phyloP scores from a whole-genome alignment of 2,797 vertebrate species.

The Amblyopsis hoosieri region DNA sequence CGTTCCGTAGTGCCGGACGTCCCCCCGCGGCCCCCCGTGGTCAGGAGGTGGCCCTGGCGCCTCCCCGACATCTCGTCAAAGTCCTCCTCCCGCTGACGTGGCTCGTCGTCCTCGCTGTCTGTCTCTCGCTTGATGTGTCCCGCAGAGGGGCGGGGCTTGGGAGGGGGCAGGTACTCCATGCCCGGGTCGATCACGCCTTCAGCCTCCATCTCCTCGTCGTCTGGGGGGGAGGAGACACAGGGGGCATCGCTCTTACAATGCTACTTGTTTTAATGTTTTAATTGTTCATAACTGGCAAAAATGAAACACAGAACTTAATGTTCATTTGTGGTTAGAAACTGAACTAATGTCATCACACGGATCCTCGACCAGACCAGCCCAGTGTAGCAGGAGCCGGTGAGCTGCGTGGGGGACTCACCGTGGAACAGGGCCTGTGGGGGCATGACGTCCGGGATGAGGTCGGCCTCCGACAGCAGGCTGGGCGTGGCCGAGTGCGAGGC shows the following conservation, averaged over 20 bases:
- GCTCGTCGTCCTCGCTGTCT: conserved; percentile 90
- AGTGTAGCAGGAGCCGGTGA: too few relatives aligned
- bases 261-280: too few relatives aligned
- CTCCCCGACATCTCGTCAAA: conserved; percentile 64
- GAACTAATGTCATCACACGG: too few relatives aligned
- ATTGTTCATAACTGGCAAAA: too few relatives aligned
- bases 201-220: conserved; percentile 92
- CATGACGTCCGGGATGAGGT: conserved; percentile 96
- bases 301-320: too few relatives aligned
- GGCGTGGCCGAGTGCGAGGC: conserved; percentile 94
- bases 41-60: conserved; percentile 49
- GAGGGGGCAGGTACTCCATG: conserved; percentile 89
- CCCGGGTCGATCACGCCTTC: conserved; percentile 95
- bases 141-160: conserved; percentile 74
- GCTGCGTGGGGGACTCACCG: conserved; percentile 74
- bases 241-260: not conserved
- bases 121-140: conserved; percentile 91
- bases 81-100: conserved; percentile 70
- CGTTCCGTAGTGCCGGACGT: conserved; percentile 59
- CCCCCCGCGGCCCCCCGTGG: not conserved
- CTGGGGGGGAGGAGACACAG: conserved; percentile 56
- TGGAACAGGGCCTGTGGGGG: conserved; percentile 95
- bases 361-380: too few relatives aligned
- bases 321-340: too few relatives aligned
- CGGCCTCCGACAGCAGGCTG: conserved; percentile 92